Evolutionary conservation across 1,140 invertebrate genomes (phyloP).

Genomic region (Periplaneta americana): DNA sequence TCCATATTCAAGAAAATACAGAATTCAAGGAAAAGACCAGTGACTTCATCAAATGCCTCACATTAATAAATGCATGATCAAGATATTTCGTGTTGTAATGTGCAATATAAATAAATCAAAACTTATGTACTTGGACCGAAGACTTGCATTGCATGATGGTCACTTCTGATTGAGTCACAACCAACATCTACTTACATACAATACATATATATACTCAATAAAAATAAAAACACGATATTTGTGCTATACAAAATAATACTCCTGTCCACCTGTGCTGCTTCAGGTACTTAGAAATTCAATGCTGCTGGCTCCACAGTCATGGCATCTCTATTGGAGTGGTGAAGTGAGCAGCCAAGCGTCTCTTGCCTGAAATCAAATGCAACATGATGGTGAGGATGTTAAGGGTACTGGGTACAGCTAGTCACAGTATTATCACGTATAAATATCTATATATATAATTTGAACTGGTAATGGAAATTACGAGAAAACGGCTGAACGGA

Average conservation of each 20-base stretch:
- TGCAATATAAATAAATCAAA: not conserved
- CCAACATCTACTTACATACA: not conserved
- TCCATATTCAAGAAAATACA: not conserved
- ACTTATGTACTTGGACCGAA: not conserved
- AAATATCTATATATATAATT: too few relatives aligned
- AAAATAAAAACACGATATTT: not conserved
- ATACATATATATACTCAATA: not conserved
- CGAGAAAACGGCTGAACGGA: too few relatives aligned
- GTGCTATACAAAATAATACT: not conserved
- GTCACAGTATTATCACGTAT: too few relatives aligned
- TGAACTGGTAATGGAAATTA: too few relatives aligned
- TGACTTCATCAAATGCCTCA: not conserved
- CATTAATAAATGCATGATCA: not conserved
- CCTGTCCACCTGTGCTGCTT: not conserved
- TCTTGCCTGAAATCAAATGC: constrained; percentile 34
- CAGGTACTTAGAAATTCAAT: not conserved
- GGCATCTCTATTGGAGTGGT: constrained; percentile 31
- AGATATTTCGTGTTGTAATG: not conserved
- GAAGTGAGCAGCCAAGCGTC: constrained; percentile 40
- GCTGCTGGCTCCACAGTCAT: not conserved
- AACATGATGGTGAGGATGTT: too few relatives aligned
- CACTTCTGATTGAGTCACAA: not conserved
- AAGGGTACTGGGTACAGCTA: too few relatives aligned
- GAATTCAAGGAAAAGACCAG: not conserved
- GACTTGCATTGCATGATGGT: not conserved